phyloP scores from a whole-genome alignment of 2,113 vertebrate genomes.

The Alectura lathami region DNA sequence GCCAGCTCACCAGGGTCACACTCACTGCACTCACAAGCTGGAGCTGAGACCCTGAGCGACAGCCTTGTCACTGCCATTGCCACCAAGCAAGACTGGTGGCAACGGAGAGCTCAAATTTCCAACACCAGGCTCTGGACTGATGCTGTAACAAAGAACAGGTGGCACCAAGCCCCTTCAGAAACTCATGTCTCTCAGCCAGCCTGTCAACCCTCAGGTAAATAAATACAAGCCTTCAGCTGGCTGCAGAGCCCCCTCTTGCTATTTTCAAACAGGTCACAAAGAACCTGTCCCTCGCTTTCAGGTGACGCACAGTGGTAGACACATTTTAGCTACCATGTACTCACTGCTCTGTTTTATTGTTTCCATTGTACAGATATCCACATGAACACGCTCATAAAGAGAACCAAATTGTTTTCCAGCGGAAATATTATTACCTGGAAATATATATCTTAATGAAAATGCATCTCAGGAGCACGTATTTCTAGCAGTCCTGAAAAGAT shows the following conservation, averaged over 20 bases:
- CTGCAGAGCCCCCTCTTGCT: not conserved
- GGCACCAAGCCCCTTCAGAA: not conserved
- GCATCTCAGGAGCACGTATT: not conserved
- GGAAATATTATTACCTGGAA: slow-evolving; percentile 25
- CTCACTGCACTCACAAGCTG: not conserved
- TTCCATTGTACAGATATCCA: not conserved
- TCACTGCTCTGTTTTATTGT: not conserved
- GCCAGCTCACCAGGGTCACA: not conserved
- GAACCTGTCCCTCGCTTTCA: not conserved
- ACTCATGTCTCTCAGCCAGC: not conserved
- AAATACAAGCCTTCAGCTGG: not conserved
- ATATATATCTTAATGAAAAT: slow-evolving; percentile 29
- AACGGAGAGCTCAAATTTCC: not conserved
- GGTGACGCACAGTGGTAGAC: not conserved
- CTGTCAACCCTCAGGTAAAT: not conserved
- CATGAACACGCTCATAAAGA: not conserved
- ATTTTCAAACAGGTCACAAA: not conserved
- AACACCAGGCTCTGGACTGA: not conserved
- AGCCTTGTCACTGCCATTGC: not conserved
- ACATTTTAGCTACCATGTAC: not conserved
- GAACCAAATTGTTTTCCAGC: not conserved
- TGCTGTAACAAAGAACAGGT: not conserved
- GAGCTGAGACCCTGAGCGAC: not conserved
- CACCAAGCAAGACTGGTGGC: not conserved
- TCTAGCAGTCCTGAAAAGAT: slow-evolving; percentile 16